Base-by-base conservation (phyloP, 2,888 invertebrate species). In the Dasypolia templi region DNA sequence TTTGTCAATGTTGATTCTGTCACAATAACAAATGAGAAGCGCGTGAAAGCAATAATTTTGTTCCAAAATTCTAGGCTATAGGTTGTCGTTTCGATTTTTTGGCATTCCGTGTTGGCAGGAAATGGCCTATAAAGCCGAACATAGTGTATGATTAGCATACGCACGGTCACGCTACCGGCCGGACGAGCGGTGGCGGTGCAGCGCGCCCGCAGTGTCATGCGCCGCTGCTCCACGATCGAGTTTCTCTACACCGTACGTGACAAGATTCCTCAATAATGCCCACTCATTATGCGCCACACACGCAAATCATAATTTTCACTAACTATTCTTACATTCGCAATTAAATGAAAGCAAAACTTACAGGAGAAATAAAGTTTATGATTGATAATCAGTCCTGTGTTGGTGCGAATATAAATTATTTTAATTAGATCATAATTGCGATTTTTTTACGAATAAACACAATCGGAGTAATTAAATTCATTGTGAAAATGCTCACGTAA, bases 71-170 rank as follows among this genome's bases (percentile, higher is more conserved):
- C 83, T 88, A 82, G 86, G 84, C 89, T 78, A 84, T 86, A 82
- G 80, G 79, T 80, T 79, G 75, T 83, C 64, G 77, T 89, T 88
- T 84, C 70, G 78, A 89, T 88, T 89, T 91, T 91, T 89, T 86
- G 91, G 90, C 88, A 91, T 92, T 91, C 89, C 82, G 78, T 86
- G 88, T 90, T 83, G 89, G 80, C 93, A 93, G 94, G 93, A 94
- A 94, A 90, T 91, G 93, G 85, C 92, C 94, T 85, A 89, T 93
- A 91, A 92, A 91, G 89, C 89, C 93, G 86, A 93, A 93, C 91
- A 90, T 90, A 83, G 87, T 86, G 80, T 84, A 79, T 86, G 86
- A 91, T 94, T 94, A 92, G 88, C 93, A 94, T 93, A 91, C 85
- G 81, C 86, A 77, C 89, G 88, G 92, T 92, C 93, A 94, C 92